Base-by-base conservation (phyloP, 92 coral and sea anemone genomes). In the Umimayanthus chanpuru region DNA sequence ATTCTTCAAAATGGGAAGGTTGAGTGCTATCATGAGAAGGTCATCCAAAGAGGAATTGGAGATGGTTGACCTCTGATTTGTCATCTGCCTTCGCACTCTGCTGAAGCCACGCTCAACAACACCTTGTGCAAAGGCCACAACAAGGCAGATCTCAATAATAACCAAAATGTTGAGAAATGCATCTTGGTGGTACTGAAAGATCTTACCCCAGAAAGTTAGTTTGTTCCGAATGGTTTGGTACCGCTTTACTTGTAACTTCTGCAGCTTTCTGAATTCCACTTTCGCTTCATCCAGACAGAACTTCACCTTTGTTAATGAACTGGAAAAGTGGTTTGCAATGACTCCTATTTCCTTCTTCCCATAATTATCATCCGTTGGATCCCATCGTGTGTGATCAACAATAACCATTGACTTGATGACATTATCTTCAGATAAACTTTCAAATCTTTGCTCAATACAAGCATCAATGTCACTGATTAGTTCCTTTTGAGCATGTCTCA, bases 41-140 rank as follows among this genome's bases (percentile, higher is more conserved):
- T 66, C 28, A 66, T 28, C 73, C n/a, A 66, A n/a, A 66, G 73
- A 66, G n/a, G 28, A 21, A 28, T 66, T 66, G n/a, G 73, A 66
- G 28, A 66, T 66, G 26, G 73, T 21, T 4, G 73, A 66, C 28
- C 73, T 66, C 73, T 66, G 26, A 20, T 66, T 32, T 21, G 73
- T 9, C 73, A 66, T 66, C 21, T 21, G 28, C 28, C 73, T 66
- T n/a, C 73, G 73, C n/a, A 20, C 73, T 66, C 73, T 66, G 73
- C 73, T 66, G 28, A 66, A 66, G 73, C 73, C 73, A 66, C 73
- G 29, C 28, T 66, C 73, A 66, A 66, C 73, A 66, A 66, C 28
- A 66, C 73, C 73, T 66, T 66, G 73, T 21, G 73, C 73, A 66
- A 66, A 66, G 28, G 73, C 73, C n/a, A 66, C 73, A 66, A 66